Percentiles rank a stretch among this genome's conserved stretches.
These are phyloP conservation scores for Laothoe populi DNA, from an alignment of 2,888 invertebrate genomes.

Conservation along the genomic window DNA sequence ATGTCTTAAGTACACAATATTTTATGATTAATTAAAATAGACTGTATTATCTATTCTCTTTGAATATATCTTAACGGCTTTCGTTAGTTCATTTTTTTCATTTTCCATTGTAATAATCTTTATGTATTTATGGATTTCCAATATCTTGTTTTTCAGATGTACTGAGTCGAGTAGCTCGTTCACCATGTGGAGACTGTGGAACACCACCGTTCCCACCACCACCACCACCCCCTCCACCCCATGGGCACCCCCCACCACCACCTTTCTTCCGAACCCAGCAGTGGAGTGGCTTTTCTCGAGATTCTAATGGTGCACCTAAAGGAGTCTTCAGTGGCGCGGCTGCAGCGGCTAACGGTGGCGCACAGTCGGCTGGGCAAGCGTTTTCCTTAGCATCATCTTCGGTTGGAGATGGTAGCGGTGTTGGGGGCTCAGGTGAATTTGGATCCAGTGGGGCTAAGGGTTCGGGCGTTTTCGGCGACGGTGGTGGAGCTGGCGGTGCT, in stretches of 20 bases:
- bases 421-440: slow-evolving; percentile 24
- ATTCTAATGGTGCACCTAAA: slow-evolving; percentile 38
- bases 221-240: slow-evolving; percentile 28
- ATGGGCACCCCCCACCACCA: slow-evolving; percentile 36
- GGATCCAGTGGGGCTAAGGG: slow-evolving; percentile 45
- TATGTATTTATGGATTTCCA: background rate
- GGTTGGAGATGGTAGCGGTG: slow-evolving; percentile 30
- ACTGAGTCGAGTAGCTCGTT: slow-evolving; percentile 32
- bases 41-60: too few species aligned
- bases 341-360: slow-evolving; percentile 38
- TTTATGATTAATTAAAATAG: too few species aligned
- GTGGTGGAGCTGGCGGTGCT: slow-evolving; percentile 11
- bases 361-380: slow-evolving; percentile 40
- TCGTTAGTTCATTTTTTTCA: background rate
- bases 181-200: slow-evolving; percentile 36
- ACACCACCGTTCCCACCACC: slow-evolving; percentile 27
- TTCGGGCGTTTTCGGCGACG: slow-evolving; percentile 30
- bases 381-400: slow-evolving; percentile 45
- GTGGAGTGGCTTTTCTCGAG: slow-evolving; percentile 44
- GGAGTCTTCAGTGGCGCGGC: slow-evolving; percentile 49
- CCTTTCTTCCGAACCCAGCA: slow-evolving; percentile 45
- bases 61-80: too few species aligned
- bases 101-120: background rate
- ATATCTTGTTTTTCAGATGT: slow-evolving; percentile 31
- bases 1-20: too few species aligned